Conservation (phyloP, 1,140 invertebrate genomes). For the Octopus bimaculoides region DNA sequence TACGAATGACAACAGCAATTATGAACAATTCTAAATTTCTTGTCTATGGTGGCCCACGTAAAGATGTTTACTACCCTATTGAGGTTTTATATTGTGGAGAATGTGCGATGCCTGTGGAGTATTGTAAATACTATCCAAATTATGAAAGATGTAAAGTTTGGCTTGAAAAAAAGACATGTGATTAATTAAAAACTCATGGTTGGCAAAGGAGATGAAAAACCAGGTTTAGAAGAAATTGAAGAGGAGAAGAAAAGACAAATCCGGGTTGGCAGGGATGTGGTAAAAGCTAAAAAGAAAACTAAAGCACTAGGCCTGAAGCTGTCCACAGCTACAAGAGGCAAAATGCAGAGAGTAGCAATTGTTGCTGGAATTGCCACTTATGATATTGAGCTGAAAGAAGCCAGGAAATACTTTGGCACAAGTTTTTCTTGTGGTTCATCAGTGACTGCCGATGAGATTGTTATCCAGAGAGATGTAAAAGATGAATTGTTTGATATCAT, state of each 20-base stretch:
- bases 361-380: slow-evolving; percentile 75
- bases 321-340: slow-evolving; percentile 89
- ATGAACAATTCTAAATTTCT: background rate
- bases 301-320: slow-evolving; percentile 74
- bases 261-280: slow-evolving; percentile 80
- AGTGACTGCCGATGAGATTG: slow-evolving; percentile 97
- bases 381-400: slow-evolving; percentile 97
- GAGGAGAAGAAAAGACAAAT: slow-evolving; percentile 87
- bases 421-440: slow-evolving; percentile 99
- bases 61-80: slow-evolving; percentile 36
- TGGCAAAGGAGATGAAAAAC: slow-evolving; percentile 59
- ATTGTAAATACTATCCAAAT: slow-evolving; percentile 97
- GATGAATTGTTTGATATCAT: slow-evolving; percentile 97
- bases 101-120: slow-evolving; percentile 92
- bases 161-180: slow-evolving; percentile 90
- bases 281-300: slow-evolving; percentile 83
- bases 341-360: slow-evolving; percentile 96
- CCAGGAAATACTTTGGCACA: slow-evolving; percentile 95
- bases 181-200: slow-evolving; percentile 75
- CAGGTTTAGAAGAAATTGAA: slow-evolving; percentile 65
- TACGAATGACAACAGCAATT: background rate
- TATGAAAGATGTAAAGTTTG: slow-evolving; percentile 97
- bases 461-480: slow-evolving; percentile 90
- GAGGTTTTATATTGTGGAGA: slow-evolving; percentile 61
- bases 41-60: slow-evolving; percentile 27